Evolutionary conservation across 2,888 invertebrate genomes (phyloP), one percentile per base, ranked within the genome.

Genomic region (Parthenolecanium corni): DNA sequence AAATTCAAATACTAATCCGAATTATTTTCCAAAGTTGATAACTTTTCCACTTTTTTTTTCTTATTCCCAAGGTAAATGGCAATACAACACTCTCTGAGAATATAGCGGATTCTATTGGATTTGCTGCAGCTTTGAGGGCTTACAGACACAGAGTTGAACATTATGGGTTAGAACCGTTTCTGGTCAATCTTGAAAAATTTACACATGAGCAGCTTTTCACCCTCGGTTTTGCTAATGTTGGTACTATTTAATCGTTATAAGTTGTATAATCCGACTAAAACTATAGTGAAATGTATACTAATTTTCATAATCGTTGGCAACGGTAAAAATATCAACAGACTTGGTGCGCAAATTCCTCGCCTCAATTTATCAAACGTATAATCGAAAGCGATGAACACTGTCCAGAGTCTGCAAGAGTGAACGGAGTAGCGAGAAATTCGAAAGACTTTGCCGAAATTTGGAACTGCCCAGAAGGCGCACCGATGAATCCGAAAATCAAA

Each of bases 401-500:
- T 14, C 20, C 21, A 5, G 31, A 24, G 2, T 46, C 25, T 4
- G 31, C 40, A 11, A 24, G 62, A 24, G 62, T 62, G 12, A 53
- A 53, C n/a, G 62, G 62, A 3, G 44, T 53, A 21, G 4, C 24
- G n/a, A 44, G 40, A 12, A 62, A 62, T 52, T 53, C 62, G 2
- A 23, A 52, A 52, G 44, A 62, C 23, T 62, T 62, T 53, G 40
- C 62, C 12, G 21, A 53, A 44, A 42, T 42, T 14, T 62, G 52
- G 52, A 53, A 53, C 23, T 62, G 62, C 47, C 18, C 18, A 21
- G 12, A 4, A 9, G 23, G 44, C 11, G 40, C 42, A 11, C 2
- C 14, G n/a, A 62, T 62, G 62, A 62, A 62, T 53, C 62, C 53
- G 52, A 14, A 31, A 11, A 14, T 53, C n/a, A 62, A 62, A 25